Base-by-base conservation (phyloP, 2,888 invertebrate genomes). In the Cerastis leucographa region DNA sequence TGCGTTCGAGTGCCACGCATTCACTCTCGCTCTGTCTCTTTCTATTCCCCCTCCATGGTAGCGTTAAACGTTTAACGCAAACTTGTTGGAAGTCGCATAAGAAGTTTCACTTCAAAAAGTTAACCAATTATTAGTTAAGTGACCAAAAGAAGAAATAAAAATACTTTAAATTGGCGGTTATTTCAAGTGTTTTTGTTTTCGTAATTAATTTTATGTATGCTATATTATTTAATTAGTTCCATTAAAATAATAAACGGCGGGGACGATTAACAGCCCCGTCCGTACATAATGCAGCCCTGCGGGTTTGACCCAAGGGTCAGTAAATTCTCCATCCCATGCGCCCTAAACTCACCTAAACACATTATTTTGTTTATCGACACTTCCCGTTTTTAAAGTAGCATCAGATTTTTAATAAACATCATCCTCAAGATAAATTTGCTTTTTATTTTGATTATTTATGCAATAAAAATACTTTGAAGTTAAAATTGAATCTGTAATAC, bases 211-310 rank as follows among this genome's bases (percentile, higher is more conserved):
- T 73, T 25, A 69, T 64, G 64, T 67, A 66, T 83, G 56, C 71
- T 72, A 64, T 76, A 77, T 73, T 73, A 76, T 74, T 65, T 74
- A 82, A 88, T 80, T 68, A 81, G 73, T 81, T 83, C 81, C 75
- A 86, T 84, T 86, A 78, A 81, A 88, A 83, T 84, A 78, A 86
- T 86, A 77, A 84, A 86, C 54, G 82, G 78, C 51, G 74, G 71
- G 44, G 73, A 42, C 82, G 77, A 82, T 84, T 84, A 87, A 79
- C 76, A 73, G 56, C 80, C 68, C 77, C 76, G 74, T 65, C 77
- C 74, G 71, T 86, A 83, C 67, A 84, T 87, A 88, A 86, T 84
- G 81, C 79, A 88, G 74, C 74, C 66, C 73, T 84, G 82, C n/a
- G 86, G 80, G 66, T 65, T 66, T n/a, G 65, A 70, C 80, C 84